A percentile compares a stretch with the other conserved stretches of the same genome.
Evolutionary conservation across 1,140 invertebrate genomes (phyloP).

Genomic region (Trinorchestia longiramus): DNA sequence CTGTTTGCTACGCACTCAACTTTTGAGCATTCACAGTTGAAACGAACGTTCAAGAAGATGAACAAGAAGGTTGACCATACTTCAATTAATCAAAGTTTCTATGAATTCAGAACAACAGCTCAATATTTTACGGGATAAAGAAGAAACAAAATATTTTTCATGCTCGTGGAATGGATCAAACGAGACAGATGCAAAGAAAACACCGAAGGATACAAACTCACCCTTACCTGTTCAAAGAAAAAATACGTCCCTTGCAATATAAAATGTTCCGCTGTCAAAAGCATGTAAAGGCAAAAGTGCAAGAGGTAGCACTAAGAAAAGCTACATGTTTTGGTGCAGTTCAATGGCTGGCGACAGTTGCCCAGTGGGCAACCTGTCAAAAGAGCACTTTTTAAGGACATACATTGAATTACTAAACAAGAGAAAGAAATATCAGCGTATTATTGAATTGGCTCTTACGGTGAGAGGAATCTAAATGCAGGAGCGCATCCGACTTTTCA

Average conservation of each 20-base stretch:
- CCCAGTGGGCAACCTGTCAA: neutral
- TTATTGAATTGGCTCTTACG: constrained; percentile 46
- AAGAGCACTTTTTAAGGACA: constrained; percentile 30
- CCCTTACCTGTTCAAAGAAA: neutral
- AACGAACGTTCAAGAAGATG: neutral
- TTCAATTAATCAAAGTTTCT: neutral
- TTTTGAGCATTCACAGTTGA: neutral
- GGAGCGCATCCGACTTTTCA: constrained; percentile 36
- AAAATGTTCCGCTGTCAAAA: neutral
- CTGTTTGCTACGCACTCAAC: neutral
- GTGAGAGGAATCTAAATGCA: constrained; percentile 34
- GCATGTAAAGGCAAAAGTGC: neutral
- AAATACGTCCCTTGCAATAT: neutral
- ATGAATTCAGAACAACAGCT: neutral
- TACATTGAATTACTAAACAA: constrained; percentile 51
- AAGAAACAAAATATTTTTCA: neutral
- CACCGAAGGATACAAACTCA: neutral
- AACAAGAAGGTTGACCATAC: neutral
- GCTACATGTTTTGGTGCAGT: neutral
- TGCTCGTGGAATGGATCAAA: neutral
- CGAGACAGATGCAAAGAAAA: neutral
- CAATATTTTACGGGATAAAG: neutral
- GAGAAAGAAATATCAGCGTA: constrained; percentile 36
- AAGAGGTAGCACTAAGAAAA: neutral
- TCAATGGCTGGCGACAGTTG: constrained; percentile 35